A percentile compares a stretch with the other conserved stretches of the same genome.
These are phyloP conservation scores for Pyralis farinalis DNA, from an alignment of 2,888 invertebrate species.

Conservation along the genomic window DNA sequence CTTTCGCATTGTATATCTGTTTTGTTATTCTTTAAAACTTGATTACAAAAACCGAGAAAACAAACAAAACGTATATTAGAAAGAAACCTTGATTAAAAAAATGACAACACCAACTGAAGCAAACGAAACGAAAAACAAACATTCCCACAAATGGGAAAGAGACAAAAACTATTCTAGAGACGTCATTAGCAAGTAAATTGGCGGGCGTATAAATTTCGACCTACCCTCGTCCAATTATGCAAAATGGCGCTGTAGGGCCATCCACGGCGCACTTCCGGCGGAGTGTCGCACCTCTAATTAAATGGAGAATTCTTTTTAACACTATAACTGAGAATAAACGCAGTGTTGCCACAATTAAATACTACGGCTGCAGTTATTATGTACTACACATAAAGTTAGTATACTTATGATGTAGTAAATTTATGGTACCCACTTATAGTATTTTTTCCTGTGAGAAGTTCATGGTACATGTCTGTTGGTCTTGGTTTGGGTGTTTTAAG, in stretches of 20 bases:
- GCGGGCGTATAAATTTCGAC: conserved; percentile 77
- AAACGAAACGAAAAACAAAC: neutral
- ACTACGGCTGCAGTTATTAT: neutral
- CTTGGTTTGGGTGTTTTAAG: too few relatives aligned
- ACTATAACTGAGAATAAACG: conserved; percentile 74
- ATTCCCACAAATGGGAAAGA: neutral
- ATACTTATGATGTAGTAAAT: too few relatives aligned
- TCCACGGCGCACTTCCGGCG: conserved; percentile 68
- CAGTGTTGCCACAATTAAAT: conserved; percentile 50
- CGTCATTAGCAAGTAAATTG: conserved; percentile 81
- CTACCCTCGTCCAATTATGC: conserved; percentile 76
- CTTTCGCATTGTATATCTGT: too few relatives aligned
- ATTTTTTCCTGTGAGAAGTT: too few relatives aligned
- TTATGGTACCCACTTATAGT: too few relatives aligned
- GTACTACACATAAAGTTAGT: too few relatives aligned
- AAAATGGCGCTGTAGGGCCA: conserved; percentile 78
- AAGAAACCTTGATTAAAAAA: too few relatives aligned
- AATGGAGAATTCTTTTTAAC: conserved; percentile 74
- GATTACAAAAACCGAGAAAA: too few relatives aligned
- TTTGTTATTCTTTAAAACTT: too few relatives aligned
- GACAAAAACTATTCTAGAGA: conserved; percentile 8
- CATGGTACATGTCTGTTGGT: too few relatives aligned
- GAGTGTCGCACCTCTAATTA: conserved; percentile 78
- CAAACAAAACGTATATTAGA: too few relatives aligned
- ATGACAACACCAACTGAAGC: neutral